phyloP scores from a whole-genome alignment of 2,113 vertebrate genomes.

The Bagarius yarrelli region DNA sequence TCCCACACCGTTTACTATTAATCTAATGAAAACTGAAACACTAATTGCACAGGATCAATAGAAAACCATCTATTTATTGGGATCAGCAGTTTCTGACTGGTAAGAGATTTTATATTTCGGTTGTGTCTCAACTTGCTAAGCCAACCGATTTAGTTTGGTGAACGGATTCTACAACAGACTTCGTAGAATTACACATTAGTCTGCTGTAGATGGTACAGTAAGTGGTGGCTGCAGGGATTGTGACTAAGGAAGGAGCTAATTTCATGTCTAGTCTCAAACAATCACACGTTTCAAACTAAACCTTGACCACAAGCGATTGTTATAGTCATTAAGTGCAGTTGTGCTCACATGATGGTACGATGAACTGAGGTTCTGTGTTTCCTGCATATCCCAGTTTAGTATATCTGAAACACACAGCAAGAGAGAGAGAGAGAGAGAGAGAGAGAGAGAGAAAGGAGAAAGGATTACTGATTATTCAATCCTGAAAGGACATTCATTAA shows the following conservation, averaged over 20 bases:
- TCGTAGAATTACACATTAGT: neutral
- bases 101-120: neutral
- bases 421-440: constrained; percentile 38
- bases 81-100: neutral
- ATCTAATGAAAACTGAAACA: neutral
- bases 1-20: neutral
- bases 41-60: neutral
- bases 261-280: neutral
- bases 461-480: neutral
- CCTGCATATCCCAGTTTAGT: constrained; percentile 97
- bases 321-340: neutral
- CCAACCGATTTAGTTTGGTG: too few species aligned
- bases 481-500: neutral
- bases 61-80: neutral
- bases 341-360: constrained; percentile 98
- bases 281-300: neutral
- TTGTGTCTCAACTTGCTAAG: neutral
- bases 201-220: neutral
- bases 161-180: neutral
- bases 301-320: neutral
- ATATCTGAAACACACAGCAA: constrained; percentile 77
- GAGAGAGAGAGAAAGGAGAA: neutral
- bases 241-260: neutral
- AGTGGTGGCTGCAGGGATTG: neutral
- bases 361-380: constrained; percentile 98